These are phyloP conservation scores for Alexandromys fortis DNA, from an alignment of 2,113 vertebrate species.

Conservation along the genomic window DNA sequence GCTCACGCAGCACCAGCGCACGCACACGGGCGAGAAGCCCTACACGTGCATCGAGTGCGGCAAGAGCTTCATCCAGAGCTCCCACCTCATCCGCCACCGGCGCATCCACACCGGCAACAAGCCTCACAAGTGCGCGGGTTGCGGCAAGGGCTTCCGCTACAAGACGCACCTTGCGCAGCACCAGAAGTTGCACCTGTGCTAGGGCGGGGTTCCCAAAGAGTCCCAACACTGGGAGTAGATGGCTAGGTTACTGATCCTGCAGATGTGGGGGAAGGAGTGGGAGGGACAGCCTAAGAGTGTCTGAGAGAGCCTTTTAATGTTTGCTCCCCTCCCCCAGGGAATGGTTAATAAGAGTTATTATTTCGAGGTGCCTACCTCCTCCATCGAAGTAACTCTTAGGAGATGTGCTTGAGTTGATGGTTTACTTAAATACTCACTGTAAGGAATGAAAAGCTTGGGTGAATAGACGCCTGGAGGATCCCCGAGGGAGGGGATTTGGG, in stretches of 20 bases:
- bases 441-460: neutral
- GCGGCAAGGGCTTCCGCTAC: slow-evolving; percentile 79
- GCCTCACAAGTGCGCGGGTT: slow-evolving; percentile 67
- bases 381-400: neutral
- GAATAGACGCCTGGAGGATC: neutral
- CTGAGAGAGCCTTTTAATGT: neutral
- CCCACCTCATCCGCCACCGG: slow-evolving; percentile 74
- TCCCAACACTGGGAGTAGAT: accelerated
- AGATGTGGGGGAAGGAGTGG: neutral
- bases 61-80: slow-evolving; percentile 81
- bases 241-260: neutral
- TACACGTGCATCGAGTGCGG: slow-evolving; percentile 71
- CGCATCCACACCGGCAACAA: slow-evolving; percentile 77
- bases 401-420: neutral
- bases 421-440: neutral
- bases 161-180: slow-evolving; percentile 71
- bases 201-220: neutral
- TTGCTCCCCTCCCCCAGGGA: neutral
- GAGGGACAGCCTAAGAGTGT: neutral
- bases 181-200: slow-evolving; percentile 75
- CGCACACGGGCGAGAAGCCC: slow-evolving; percentile 81
- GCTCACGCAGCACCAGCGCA: slow-evolving; percentile 76
- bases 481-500: neutral
- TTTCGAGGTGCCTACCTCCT: neutral
- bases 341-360: neutral